Evolutionary conservation across 1,140 invertebrate species (phyloP).

Genomic region (Drosophila nebulosa): DNA sequence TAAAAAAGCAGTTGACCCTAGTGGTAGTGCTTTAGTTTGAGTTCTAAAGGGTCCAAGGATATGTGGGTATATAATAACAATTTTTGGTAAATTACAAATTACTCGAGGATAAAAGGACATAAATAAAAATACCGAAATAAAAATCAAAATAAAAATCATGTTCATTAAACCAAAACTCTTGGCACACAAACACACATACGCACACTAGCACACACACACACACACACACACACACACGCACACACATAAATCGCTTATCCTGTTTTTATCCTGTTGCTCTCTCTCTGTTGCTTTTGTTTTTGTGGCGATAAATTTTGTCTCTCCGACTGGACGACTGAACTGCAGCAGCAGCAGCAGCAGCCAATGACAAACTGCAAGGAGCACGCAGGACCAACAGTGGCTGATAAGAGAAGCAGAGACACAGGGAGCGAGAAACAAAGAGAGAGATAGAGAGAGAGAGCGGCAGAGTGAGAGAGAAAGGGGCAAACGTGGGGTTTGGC

Average conservation of each 20-base stretch:
- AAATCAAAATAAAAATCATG: slow-evolving; percentile 30
- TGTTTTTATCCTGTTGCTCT: slow-evolving; percentile 65
- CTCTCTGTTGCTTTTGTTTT: slow-evolving; percentile 6
- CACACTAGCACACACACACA: too few relatives aligned
- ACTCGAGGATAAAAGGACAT: slow-evolving; percentile 12
- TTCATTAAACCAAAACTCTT: slow-evolving; percentile 66
- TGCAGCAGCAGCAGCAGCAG: slow-evolving; percentile 35
- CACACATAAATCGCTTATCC: slow-evolving; percentile 72
- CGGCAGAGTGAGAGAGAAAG: neutral
- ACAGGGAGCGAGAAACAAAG: neutral
- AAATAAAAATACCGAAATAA: neutral
- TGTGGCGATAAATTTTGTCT: slow-evolving; percentile 68
- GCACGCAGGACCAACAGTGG: slow-evolving; percentile 39
- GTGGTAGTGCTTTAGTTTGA: slow-evolving; percentile 29
- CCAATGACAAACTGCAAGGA: slow-evolving; percentile 80
- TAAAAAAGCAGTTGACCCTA: slow-evolving; percentile 55
- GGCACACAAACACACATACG: slow-evolving; percentile 36
- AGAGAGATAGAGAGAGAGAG: neutral
- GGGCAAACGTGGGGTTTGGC: slow-evolving; percentile 40
- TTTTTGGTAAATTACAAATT: slow-evolving; percentile 75
- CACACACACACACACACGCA: slow-evolving; percentile 31
- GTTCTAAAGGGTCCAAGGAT: slow-evolving; percentile 44
- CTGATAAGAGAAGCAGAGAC: slow-evolving; percentile 59
- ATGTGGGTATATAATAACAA: slow-evolving; percentile 53
- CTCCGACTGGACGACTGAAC: slow-evolving; percentile 26